Evolutionary conservation across 1,140 invertebrate species (phyloP).

Genomic region (Hermetia illucens): DNA sequence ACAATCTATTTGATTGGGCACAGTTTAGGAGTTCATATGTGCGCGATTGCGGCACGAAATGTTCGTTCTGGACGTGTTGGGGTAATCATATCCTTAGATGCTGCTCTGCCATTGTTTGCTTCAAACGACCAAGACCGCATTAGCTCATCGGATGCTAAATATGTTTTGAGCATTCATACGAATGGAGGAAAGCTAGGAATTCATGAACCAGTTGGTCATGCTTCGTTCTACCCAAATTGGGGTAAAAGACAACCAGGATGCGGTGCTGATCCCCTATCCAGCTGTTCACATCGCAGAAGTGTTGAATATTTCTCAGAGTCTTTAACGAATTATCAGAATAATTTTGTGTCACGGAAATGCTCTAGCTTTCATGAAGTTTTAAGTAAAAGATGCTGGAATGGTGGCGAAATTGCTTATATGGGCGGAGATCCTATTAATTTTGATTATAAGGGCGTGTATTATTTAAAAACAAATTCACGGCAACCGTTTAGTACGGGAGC

Average conservation of each 20-base stretch:
- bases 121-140: conserved; percentile 29
- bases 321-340: conserved; percentile 3
- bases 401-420: conserved; percentile 5
- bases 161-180: conserved; percentile 59
- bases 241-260: conserved; percentile 35
- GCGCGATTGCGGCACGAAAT: conserved; percentile 32
- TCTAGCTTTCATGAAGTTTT: conserved; percentile 6
- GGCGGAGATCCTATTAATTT: conserved; percentile 11
- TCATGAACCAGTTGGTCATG: conserved; percentile 32
- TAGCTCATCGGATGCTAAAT: conserved; percentile 40
- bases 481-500: conserved; percentile 9
- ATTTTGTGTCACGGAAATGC: conserved; percentile 9
- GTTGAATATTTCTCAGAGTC: conserved; percentile 28
- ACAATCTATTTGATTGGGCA: conserved; percentile 34
- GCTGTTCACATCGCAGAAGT: conserved; percentile 28
- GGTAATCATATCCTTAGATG: conserved; percentile 35
- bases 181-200: conserved; percentile 38
- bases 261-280: conserved; percentile 10
- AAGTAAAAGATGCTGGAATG: conserved; percentile 2
- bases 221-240: conserved; percentile 39
- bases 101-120: conserved; percentile 34
- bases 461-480: conserved; percentile 7
- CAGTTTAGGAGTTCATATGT: conserved; percentile 36
- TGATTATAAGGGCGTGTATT: conserved; percentile 9
- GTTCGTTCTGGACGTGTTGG: conserved; percentile 23